Percentiles rank a stretch among this genome's conserved stretches.
phyloP scores from a whole-genome alignment of 2,888 invertebrate species.

The Rotaria sp. region DNA sequence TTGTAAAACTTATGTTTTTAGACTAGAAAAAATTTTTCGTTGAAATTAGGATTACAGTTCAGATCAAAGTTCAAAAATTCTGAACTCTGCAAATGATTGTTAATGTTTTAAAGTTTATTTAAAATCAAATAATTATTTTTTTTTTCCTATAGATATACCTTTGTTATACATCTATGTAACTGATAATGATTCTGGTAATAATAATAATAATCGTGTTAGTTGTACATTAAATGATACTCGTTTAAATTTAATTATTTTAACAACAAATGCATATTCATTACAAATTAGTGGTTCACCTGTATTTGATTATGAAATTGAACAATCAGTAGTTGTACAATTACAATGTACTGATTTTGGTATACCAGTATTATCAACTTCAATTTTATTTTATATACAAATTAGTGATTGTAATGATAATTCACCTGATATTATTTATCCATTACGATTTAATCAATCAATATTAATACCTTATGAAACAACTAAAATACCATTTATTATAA shows the following conservation, averaged over 20 bases:
- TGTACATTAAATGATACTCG: slow-evolving; percentile 19
- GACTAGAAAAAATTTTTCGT: too few species aligned
- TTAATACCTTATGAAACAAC: background rate
- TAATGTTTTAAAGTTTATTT: too few species aligned
- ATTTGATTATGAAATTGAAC: slow-evolving; percentile 15
- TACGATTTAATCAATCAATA: background rate
- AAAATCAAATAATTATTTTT: background rate
- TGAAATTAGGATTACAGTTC: too few species aligned
- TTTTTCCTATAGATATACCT: background rate
- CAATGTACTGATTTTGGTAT: background rate
- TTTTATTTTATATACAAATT: background rate
- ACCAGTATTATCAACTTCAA: background rate
- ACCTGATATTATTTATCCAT: background rate
- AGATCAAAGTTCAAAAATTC: too few species aligned
- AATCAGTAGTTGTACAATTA: background rate
- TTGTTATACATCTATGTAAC: background rate
- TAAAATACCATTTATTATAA: background rate
- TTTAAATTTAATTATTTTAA: slow-evolving; percentile 15
- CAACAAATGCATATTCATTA: slow-evolving; percentile 16
- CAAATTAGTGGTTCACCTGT: background rate
- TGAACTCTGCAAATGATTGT: too few species aligned
- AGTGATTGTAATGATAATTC: slow-evolving; percentile 25
- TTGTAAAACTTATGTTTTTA: too few species aligned
- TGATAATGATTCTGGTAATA: slow-evolving; percentile 6
- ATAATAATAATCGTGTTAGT: slow-evolving; percentile 8